Evolutionary conservation across 1,140 invertebrate species (phyloP), one percentile per base, ranked within the genome.

Genomic region (Lepidurus apus): DNA sequence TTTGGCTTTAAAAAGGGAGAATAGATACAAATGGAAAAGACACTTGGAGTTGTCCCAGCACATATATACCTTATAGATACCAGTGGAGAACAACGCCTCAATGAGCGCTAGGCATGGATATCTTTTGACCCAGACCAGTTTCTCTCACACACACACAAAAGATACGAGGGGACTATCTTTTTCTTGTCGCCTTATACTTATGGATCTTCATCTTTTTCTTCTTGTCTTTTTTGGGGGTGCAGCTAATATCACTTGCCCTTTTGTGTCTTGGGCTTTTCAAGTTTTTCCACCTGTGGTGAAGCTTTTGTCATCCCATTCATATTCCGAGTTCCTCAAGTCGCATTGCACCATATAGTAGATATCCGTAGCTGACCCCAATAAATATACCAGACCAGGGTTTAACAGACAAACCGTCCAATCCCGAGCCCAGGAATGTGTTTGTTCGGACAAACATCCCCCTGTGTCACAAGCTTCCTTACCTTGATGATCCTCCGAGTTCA

Each of bases 271-370:
- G 34, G 53, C 53, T 65, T 65, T 65, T 65, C 53, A 21, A 17
- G 21, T 7, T 65, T 65, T 65, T 21, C 53, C 53, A 65, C 53
- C 53, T 65, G 53, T 65, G 53, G 53, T 65, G 53, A 65, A 21
- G 53, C 53, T 21, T 21, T 65, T 65, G 53, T 65, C 53, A 65
- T 65, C 13, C 53, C 17, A 65, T 65, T 65, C 53, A 21, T 65
- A n/a, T 17, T 7, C 13, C 21, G 17, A 65, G 53, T 65, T 21
- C 5, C 53, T 65, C 17, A 7, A 17, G 34, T 34, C 34, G 4
- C 34, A 34, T 34, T 34, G 34, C 34, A 34, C 34, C 34, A 34
- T 34, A 34, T 34, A 34, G 34, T 34, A 34, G 3, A 3, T 2
- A 34, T 3, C 34, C 34, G 4, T 34, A 34, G 34, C 34, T 34